phyloP scores from a whole-genome alignment of 2,888 invertebrate species.

The Tipula confusa region DNA sequence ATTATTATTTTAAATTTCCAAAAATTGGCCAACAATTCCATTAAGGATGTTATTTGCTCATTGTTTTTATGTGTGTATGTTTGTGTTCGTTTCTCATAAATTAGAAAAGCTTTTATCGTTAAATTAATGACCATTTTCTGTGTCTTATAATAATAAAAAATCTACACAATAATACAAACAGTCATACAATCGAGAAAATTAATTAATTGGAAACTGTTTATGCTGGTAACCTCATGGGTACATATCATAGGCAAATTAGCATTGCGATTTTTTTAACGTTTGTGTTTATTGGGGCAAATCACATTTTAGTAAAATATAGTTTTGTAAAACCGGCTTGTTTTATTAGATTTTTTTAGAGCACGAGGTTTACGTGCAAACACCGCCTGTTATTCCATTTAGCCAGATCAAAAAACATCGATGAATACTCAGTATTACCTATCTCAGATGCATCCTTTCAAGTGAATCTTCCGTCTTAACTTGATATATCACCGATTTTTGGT shows the following conservation, averaged over 20 bases:
- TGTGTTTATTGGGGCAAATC: background rate
- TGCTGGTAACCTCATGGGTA: background rate
- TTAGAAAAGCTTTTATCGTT: constrained; percentile 14
- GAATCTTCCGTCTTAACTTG: too few species aligned
- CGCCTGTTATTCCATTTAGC: too few species aligned
- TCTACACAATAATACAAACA: background rate
- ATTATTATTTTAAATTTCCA: background rate
- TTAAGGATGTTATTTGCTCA: background rate
- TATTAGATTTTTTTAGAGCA: too few species aligned
- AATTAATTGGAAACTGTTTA: background rate
- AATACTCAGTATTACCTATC: too few species aligned
- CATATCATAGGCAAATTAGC: background rate
- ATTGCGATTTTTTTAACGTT: background rate
- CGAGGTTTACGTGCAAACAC: too few species aligned
- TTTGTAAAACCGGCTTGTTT: too few species aligned
- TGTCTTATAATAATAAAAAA: background rate
- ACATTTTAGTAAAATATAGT: background rate
- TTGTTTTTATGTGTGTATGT: background rate
- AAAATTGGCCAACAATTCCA: constrained; percentile 9
- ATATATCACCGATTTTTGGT: too few species aligned
- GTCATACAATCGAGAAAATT: background rate
- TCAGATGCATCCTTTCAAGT: too few species aligned
- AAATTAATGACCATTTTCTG: background rate
- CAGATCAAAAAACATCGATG: too few species aligned
- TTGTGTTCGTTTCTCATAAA: background rate